phyloP scores from a whole-genome alignment of 2,888 invertebrate species.

The Molorchus minor region DNA sequence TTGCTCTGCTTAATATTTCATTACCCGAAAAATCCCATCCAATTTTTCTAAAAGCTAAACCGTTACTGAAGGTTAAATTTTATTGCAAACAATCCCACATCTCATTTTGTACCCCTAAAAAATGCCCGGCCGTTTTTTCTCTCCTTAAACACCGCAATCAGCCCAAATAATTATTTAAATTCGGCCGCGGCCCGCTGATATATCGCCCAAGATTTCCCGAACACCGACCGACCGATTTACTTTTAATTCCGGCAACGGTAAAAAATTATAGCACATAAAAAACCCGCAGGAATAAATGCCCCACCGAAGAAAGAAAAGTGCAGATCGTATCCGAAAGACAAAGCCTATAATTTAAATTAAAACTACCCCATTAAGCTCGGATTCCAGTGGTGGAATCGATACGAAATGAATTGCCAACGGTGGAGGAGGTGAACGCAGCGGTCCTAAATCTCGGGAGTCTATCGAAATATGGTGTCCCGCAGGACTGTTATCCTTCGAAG shows the following conservation, averaged over 20 bases:
- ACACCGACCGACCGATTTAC: slow-evolving; percentile 12
- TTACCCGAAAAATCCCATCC: not conserved
- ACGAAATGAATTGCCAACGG: slow-evolving; percentile 16
- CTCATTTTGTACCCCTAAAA: not conserved
- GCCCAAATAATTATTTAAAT: slow-evolving; percentile 14
- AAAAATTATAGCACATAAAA: slow-evolving; percentile 24
- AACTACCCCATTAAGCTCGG: slow-evolving; percentile 34
- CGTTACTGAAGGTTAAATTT: not conserved
- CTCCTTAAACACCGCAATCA: not conserved
- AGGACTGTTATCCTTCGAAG: too few relatives aligned
- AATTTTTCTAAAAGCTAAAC: slow-evolving; percentile 2
- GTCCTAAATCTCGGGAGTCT: not conserved
- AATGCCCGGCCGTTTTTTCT: slow-evolving; percentile 6
- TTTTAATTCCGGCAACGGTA: slow-evolving; percentile 11
- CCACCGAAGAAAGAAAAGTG: slow-evolving; percentile 33
- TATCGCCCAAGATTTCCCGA: slow-evolving; percentile 7
- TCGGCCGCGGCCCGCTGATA: slow-evolving; percentile 4
- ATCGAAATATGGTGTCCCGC: too few relatives aligned
- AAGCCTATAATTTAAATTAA: slow-evolving; percentile 44
- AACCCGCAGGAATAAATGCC: slow-evolving; percentile 23
- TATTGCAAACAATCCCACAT: not conserved
- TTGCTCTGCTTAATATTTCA: too few relatives aligned
- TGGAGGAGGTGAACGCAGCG: not conserved
- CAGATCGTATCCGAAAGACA: slow-evolving; percentile 34
- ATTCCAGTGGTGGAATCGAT: slow-evolving; percentile 14